phyloP scores from a whole-genome alignment of 1,140 invertebrate genomes.

The Macrotrachela quadricornifera region DNA sequence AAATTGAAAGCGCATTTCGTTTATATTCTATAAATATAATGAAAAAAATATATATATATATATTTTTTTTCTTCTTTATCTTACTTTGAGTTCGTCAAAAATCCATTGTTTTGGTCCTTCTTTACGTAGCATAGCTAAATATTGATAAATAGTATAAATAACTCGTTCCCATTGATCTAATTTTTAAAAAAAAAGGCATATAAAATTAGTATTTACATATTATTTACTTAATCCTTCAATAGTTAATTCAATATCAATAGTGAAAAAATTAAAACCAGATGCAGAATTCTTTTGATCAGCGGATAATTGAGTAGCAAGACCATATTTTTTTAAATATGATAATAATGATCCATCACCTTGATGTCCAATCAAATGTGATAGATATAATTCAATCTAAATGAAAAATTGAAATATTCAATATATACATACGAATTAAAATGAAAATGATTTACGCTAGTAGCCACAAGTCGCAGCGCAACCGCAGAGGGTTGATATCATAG shows the following conservation, averaged over 20 bases:
- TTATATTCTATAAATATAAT: constrained; percentile 17
- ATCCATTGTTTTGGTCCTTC: constrained; percentile 61
- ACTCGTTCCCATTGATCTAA: constrained; percentile 55
- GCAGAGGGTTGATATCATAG: no score
- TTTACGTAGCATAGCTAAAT: constrained; percentile 56
- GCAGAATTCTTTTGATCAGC: constrained; percentile 51
- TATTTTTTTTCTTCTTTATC: background rate
- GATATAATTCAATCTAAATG: constrained; percentile 58
- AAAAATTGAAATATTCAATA: constrained; percentile 2
- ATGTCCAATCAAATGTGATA: constrained; percentile 77
- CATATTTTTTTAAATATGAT: constrained; percentile 57
- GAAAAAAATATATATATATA: constrained; percentile 9
- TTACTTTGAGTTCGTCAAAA: constrained; percentile 55
- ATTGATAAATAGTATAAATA: constrained; percentile 59
- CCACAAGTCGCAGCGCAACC: no score
- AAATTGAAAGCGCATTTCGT: constrained; percentile 21
- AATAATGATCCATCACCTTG: constrained; percentile 80
- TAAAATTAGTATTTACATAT: constrained; percentile 12
- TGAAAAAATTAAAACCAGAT: constrained; percentile 69
- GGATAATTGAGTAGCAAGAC: constrained; percentile 72
- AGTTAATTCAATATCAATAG: constrained; percentile 65
- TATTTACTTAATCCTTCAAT: constrained; percentile 58
- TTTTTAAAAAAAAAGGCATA: background rate
- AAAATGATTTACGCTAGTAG: no score
- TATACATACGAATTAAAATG: background rate